Base-by-base conservation (phyloP, 2,113 vertebrate species). In the Mustela lutreola region DNA sequence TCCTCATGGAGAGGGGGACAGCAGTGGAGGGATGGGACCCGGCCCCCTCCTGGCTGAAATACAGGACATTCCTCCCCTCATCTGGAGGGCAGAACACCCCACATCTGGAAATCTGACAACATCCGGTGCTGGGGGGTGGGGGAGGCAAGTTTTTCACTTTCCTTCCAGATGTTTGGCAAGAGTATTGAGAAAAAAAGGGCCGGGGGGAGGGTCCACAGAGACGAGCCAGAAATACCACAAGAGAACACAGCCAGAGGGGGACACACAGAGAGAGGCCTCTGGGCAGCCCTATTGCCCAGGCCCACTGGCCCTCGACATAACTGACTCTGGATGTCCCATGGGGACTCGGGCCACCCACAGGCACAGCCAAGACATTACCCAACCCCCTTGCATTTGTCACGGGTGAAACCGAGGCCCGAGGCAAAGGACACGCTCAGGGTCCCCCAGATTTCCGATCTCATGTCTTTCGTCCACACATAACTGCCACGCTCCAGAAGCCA, bases 101-200 rank as follows among this genome's bases (percentile, higher is more conserved):
- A 92, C 98, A 96, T 97, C 94, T 98, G 98, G 97, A 97, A 97
- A 96, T 92, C 92, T 97, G 97, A 98, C 97, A 97, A 75, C 71
- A 96, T 98, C 97, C 97, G 95, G 97, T 80, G 24, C 50, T 76
- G 84, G 93, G n/a, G 63, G 73, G 53, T 93, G 86, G 75, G 73
- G 53, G 76, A 95, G 86, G 75, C 87, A 62, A 94, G 88, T 94
- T 95, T 98, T 98, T 98, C 97, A 97, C 97, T 98, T 98, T 98
- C 96, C 90, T 96, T 94, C 97, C 97, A 98, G 95, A 98, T 98
- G 97, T 95, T 95, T 97, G 98, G 98, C 98, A 96, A 80, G 14
- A 96, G 84, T 94, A 94, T 96, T 95, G 85, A 97, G 97, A 97
- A 95, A 96, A 88, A 93, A 71, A 94, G 71, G 58, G 36, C 36